These are phyloP conservation scores for Nymphicus hollandicus DNA, from an alignment of 2,113 vertebrate species.

Conservation along the genomic window DNA sequence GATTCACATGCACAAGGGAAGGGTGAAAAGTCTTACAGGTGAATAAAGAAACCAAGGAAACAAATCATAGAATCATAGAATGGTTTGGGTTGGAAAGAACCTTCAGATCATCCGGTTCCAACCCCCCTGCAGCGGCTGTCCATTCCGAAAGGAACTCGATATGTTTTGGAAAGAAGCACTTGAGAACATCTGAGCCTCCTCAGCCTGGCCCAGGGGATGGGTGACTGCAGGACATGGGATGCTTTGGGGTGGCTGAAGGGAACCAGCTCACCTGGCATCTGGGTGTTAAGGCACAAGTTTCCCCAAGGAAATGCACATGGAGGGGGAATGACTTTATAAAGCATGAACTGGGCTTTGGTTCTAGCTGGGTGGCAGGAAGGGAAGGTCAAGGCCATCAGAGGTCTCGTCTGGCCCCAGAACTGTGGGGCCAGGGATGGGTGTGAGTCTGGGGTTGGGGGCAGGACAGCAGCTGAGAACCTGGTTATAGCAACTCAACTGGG, in stretches of 20 bases:
- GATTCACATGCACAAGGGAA: background rate
- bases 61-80: background rate
- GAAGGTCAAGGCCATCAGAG: background rate
- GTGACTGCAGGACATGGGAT: background rate
- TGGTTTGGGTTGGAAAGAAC: background rate
- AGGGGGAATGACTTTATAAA: background rate
- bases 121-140: background rate
- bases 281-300: background rate
- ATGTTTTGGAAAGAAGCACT: background rate
- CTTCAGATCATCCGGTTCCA: background rate
- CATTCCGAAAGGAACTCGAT: background rate
- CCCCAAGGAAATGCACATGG: background rate
- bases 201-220: background rate
- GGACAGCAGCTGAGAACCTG: background rate
- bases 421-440: accelerated
- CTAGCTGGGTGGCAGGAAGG: background rate
- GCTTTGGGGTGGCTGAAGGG: accelerated
- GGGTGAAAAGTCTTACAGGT: background rate
- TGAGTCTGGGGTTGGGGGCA: background rate
- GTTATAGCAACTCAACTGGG: slow-evolving; percentile 18
- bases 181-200: background rate
- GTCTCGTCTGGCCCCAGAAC: background rate
- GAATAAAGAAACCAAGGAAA: background rate
- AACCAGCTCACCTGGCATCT: background rate
- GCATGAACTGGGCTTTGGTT: background rate